Evolutionary conservation across 2,797 vertebrate species (phyloP).

Genomic region (Carduelis carduelis): DNA sequence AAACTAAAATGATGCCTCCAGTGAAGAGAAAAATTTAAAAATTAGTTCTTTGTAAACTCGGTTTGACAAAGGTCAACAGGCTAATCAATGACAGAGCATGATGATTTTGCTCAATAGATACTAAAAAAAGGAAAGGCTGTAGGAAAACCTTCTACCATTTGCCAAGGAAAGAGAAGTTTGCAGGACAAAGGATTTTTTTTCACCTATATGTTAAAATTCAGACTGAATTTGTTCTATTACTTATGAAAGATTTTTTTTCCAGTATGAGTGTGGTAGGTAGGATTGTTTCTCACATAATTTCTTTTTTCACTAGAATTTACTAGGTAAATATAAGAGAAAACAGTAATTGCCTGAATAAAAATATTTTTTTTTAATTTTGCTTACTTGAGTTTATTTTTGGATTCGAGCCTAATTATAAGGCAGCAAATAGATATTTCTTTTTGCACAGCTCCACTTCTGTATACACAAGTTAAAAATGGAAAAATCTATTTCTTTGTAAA

Average conservation of each 20-base stretch:
- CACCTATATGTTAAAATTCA: neutral
- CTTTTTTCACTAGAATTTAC: neutral
- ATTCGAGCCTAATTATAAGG: neutral
- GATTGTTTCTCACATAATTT: neutral
- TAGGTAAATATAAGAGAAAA: neutral
- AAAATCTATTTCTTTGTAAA: neutral
- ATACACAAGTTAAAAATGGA: neutral
- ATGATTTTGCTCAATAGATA: neutral
- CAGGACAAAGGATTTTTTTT: neutral
- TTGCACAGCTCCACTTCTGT: neutral
- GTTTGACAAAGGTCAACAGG: neutral
- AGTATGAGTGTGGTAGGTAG: neutral
- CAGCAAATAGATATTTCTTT: neutral
- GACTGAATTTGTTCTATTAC: neutral
- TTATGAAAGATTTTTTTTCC: neutral
- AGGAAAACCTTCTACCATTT: neutral
- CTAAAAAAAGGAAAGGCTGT: neutral
- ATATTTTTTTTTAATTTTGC: neutral
- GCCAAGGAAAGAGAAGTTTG: neutral
- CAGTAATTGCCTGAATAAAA: neutral
- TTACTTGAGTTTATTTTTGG: neutral
- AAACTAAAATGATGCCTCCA: neutral
- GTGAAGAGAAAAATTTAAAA: neutral
- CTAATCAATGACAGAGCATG: neutral
- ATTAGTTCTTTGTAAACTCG: neutral